These are phyloP conservation scores for Leptodactylus fallax DNA, from an alignment of 2,797 vertebrate species.

Conservation along the genomic window DNA sequence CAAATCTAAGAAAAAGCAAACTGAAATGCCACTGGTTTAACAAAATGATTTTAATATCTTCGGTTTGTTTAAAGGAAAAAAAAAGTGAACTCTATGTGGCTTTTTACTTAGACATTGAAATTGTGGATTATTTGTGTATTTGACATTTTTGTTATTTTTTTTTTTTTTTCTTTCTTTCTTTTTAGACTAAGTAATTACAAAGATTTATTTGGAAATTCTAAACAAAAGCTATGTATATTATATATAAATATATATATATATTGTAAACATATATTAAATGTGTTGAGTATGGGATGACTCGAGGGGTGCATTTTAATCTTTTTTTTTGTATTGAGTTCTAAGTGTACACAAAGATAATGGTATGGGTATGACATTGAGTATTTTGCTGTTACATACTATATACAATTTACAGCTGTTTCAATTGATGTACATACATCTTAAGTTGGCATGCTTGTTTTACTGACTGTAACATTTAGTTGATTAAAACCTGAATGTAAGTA, in stretches of 20 bases:
- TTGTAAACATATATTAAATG: slow-evolving; percentile 77
- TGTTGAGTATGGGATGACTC: slow-evolving; percentile 75
- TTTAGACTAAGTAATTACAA: slow-evolving; percentile 73
- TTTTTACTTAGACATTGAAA: slow-evolving; percentile 74
- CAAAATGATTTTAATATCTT: slow-evolving; percentile 59
- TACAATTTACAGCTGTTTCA: slow-evolving; percentile 77
- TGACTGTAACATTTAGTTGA: slow-evolving; percentile 78
- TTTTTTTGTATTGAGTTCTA: slow-evolving; percentile 73
- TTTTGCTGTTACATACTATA: slow-evolving; percentile 79
- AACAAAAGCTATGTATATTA: slow-evolving; percentile 80
- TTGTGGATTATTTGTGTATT: slow-evolving; percentile 75
- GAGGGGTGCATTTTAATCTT: slow-evolving; percentile 82
- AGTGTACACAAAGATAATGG: slow-evolving; percentile 73
- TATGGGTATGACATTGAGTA: slow-evolving; percentile 75
- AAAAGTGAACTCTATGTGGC: slow-evolving; percentile 64
- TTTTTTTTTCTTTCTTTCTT: slow-evolving; percentile 77
- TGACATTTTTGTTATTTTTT: slow-evolving; percentile 69
- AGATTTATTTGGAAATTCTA: slow-evolving; percentile 81
- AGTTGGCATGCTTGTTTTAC: slow-evolving; percentile 81
- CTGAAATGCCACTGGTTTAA: slow-evolving; percentile 51
- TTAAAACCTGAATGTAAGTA: slow-evolving; percentile 82
- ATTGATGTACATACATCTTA: slow-evolving; percentile 79
- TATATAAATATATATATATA: slow-evolving; percentile 79
- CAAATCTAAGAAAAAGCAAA: slow-evolving; percentile 50
- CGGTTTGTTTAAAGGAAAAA: slow-evolving; percentile 40